Base-by-base conservation (phyloP, 2,888 invertebrate genomes). In the Mythimna impura region DNA sequence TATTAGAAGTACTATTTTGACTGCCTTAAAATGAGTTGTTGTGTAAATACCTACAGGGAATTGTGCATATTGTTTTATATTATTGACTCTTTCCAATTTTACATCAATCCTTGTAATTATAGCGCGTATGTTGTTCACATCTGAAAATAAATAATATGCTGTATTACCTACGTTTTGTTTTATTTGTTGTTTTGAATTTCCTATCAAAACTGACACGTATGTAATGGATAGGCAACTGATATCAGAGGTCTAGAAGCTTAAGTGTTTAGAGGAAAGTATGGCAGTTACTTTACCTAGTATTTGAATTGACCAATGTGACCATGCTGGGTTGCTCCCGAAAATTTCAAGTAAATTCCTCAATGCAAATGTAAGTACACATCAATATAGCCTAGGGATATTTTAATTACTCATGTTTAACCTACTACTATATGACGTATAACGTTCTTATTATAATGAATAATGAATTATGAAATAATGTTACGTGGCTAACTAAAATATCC, bases 11-110 rank as follows among this genome's bases (percentile, higher is more conserved):
- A 81, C 66, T 81, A 43, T 73, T 81, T 84, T 81, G 66, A 84
- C 81, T 83, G 87, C 89, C 91, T 91, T 91, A 89, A 67, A 86
- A 87, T 90, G 83, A 89, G 89, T 91, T 91, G 88, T 92, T 92
- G 86, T 89, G 89, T 91, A 90, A 89, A 88, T 90, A 93, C 88
- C 90, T 94, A 94, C 94, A 94, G 94, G 94, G 94, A 93, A 88
- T 87, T 91, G 89, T 92, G 91, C 89, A 91, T 93, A 93, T 92
- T 91, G 84, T 92, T 92, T 91, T 88, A 88, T 90, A 91, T 87
- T 86, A 84, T 85, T 88, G 73, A 76, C 74, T 88, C 85, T 90
- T 86, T 90, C 88, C 88, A 90, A 87, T 86, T 88, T 86, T 91
- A 89, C 85, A 89, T 83, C 81, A 86, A 85, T 85, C 86, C 86